A percentile compares a stretch with the other conserved stretches of the same genome.
These are phyloP conservation scores for Sardinella longiceps DNA, from an alignment of 2,797 vertebrate species.

Conservation along the genomic window DNA sequence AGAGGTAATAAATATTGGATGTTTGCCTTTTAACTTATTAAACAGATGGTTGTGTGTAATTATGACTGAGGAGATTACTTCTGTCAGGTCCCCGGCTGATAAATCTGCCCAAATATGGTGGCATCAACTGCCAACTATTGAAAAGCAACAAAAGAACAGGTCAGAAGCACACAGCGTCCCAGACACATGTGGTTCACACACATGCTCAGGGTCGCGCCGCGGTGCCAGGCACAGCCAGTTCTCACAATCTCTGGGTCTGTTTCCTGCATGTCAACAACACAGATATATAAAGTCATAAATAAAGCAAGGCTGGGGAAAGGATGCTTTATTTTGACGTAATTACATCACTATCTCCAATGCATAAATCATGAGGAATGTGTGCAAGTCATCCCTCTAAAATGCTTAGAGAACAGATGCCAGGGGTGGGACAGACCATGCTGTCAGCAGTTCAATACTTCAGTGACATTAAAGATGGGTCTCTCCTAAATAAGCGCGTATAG, in stretches of 20 bases:
- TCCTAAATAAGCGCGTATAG: neutral
- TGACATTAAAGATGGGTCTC: neutral
- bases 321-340: neutral
- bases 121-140: conserved; percentile 58
- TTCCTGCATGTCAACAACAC: neutral
- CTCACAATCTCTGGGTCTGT: neutral
- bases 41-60: conserved; percentile 49
- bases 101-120: conserved; percentile 55
- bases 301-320: neutral
- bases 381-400: neutral
- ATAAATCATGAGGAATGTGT: conserved; percentile 7
- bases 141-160: conserved; percentile 49
- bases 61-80: conserved; percentile 55
- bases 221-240: neutral
- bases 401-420: conserved; percentile 1
- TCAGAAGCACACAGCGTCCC: neutral
- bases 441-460: neutral
- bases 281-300: neutral
- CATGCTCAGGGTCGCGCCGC: too few relatives aligned
- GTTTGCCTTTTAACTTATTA: conserved; percentile 61
- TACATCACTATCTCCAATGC: neutral
- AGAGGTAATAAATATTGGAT: conserved; percentile 67
- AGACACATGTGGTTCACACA: neutral
- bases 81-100: conserved; percentile 47
- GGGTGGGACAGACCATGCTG: neutral